Evolutionary conservation across 2,113 vertebrate genomes (phyloP).

Genomic region (Daubentonia madagascariensis): DNA sequence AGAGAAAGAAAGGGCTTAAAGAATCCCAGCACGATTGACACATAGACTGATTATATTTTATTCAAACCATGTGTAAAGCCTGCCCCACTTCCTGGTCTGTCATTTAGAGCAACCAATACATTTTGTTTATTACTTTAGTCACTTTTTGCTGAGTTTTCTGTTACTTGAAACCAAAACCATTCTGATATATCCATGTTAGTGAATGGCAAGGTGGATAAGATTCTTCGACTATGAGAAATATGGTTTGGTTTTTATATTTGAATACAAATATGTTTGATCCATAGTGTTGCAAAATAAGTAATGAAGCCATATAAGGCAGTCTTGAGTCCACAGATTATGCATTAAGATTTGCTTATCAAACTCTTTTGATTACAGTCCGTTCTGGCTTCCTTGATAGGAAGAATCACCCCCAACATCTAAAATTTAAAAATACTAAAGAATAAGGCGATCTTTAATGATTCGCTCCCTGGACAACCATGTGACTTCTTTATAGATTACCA

Average conservation of each 20-base stretch:
- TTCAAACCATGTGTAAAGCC: too few relatives aligned
- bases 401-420: not conserved
- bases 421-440: not conserved
- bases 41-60: not conserved
- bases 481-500: not conserved
- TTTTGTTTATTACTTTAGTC: not conserved
- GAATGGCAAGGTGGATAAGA: not conserved
- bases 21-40: not conserved
- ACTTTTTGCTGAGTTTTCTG: not conserved
- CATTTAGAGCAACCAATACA: not conserved
- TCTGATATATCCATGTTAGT: not conserved
- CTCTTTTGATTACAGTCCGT: not conserved
- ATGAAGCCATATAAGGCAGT: not conserved
- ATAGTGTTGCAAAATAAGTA: not conserved
- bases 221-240: not conserved
- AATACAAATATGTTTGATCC: not conserved
- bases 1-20: not conserved
- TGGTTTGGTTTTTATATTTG: not conserved
- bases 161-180: not conserved
- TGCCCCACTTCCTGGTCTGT: not conserved
- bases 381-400: not conserved
- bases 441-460: not conserved
- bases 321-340: not conserved
- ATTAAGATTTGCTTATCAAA: not conserved
- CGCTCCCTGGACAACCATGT: not conserved